phyloP scores from a whole-genome alignment of 1,140 invertebrate genomes.

The Drosophila asahinai region DNA sequence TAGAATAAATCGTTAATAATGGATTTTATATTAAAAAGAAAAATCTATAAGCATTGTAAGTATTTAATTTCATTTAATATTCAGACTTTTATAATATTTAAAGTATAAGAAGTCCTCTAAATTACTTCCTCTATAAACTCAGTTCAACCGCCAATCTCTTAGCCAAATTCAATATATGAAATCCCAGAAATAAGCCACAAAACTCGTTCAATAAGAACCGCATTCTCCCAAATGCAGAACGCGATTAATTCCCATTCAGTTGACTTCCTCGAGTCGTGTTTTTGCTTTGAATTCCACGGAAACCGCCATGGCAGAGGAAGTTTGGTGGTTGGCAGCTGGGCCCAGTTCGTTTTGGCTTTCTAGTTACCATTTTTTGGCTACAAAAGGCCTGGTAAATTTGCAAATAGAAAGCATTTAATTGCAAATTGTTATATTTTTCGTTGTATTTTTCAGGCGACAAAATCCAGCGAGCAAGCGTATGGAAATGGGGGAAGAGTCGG shows the following conservation, averaged over 20 bases:
- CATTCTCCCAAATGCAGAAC: neutral
- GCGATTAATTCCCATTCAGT: conserved; percentile 2
- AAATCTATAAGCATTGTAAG: neutral
- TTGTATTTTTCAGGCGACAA: conserved; percentile 29
- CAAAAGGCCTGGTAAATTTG: conserved; percentile 27
- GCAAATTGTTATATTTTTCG: conserved; percentile 55
- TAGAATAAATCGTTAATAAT: neutral
- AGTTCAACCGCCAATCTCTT: neutral
- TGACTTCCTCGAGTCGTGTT: neutral
- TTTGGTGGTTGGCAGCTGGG: neutral
- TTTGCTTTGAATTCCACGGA: neutral
- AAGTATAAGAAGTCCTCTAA: too few species aligned
- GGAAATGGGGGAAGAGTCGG: conserved; percentile 21
- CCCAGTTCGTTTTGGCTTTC: neutral
- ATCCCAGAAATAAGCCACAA: conserved; percentile 11
- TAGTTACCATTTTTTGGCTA: conserved; percentile 8
- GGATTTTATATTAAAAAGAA: neutral
- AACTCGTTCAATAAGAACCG: conserved; percentile 12
- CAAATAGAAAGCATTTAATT: conserved; percentile 52
- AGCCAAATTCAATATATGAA: conserved; percentile 2
- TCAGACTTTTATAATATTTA: too few species aligned
- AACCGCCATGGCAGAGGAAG: conserved; percentile 1
- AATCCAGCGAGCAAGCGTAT: conserved; percentile 14
- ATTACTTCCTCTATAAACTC: neutral
- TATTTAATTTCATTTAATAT: neutral